Percentiles rank a stretch among this genome's conserved stretches.
Conservation (phyloP, 2,113 vertebrate genomes). For the Aspiorhynchus laticeps region DNA sequence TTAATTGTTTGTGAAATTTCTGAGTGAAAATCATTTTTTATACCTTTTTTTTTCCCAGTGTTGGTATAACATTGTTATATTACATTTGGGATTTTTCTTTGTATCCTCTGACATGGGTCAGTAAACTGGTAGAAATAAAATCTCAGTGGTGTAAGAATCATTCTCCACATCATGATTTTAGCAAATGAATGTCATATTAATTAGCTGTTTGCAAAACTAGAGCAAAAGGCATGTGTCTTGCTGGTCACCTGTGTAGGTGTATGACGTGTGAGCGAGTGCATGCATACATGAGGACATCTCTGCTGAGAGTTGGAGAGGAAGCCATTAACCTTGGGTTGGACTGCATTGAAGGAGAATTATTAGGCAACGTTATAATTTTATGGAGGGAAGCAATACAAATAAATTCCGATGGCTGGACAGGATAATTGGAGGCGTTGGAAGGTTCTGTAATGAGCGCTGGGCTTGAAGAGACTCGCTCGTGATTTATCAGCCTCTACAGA, state of each 20-base stretch:
- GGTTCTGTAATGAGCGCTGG: conserved; percentile 74
- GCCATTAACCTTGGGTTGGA: conserved; percentile 81
- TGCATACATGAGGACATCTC: conserved; percentile 55
- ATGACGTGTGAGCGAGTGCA: conserved; percentile 19
- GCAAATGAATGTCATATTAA: conserved; percentile 58
- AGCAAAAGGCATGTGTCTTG: conserved; percentile 48
- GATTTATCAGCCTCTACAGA: conserved; percentile 74
- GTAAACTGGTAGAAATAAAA: background rate
- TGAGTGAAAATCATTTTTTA: too few relatives aligned
- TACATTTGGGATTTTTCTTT: background rate
- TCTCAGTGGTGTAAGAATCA: background rate
- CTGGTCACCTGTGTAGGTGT: background rate
- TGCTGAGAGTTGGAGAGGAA: conserved; percentile 73
- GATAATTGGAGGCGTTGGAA: conserved; percentile 74
- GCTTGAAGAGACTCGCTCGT: conserved; percentile 71
- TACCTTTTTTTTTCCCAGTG: too few relatives aligned
- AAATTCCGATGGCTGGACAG: conserved; percentile 77
- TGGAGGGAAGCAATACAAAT: conserved; percentile 76
- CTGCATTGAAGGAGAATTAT: conserved; percentile 76
- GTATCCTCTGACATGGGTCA: background rate
- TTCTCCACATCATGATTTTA: background rate
- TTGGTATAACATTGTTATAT: background rate
- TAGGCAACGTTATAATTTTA: conserved; percentile 83
- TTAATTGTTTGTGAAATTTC: too few relatives aligned
- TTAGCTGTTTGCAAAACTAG: conserved; percentile 72